A percentile compares a stretch with the other conserved stretches of the same genome.
Conservation (phyloP, 2,888 invertebrate genomes). For the Melangyna quadrimaculata region DNA sequence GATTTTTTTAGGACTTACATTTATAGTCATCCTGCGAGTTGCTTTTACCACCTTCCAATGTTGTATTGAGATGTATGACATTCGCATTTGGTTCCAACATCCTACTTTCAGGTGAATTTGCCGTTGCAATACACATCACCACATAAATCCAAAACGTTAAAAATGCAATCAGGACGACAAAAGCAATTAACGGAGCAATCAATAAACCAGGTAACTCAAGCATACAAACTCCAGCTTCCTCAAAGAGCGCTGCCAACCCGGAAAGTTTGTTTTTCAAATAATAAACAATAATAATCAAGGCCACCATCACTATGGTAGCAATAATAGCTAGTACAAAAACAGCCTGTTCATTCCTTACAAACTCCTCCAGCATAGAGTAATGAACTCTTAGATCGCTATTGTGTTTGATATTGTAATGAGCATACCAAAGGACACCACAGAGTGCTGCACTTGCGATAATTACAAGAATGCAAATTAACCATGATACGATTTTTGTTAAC, state of each 20-base stretch:
- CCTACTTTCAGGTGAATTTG: slow-evolving; percentile 87
- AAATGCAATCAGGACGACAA: slow-evolving; percentile 88
- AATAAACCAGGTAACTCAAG: slow-evolving; percentile 91
- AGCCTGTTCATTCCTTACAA: slow-evolving; percentile 91
- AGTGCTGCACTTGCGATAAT: slow-evolving; percentile 89
- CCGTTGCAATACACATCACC: slow-evolving; percentile 90
- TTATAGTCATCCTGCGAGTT: slow-evolving; percentile 74
- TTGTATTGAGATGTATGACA: slow-evolving; percentile 67
- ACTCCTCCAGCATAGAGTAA: slow-evolving; percentile 85
- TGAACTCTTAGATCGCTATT: slow-evolving; percentile 75
- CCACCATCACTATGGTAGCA: slow-evolving; percentile 93
- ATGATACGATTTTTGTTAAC: slow-evolving; percentile 91
- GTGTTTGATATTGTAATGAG: slow-evolving; percentile 89
- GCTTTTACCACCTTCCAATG: slow-evolving; percentile 73
- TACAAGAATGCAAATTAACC: slow-evolving; percentile 92
- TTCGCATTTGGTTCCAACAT: slow-evolving; percentile 77
- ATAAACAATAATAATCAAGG: slow-evolving; percentile 88
- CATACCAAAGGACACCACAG: slow-evolving; percentile 93
- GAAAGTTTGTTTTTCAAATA: slow-evolving; percentile 90
- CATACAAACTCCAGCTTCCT: slow-evolving; percentile 94
- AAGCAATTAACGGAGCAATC: slow-evolving; percentile 92
- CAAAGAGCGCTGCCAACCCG: slow-evolving; percentile 91
- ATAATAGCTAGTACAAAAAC: slow-evolving; percentile 92
- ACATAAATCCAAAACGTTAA: slow-evolving; percentile 93
- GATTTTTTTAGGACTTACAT: too few relatives aligned